Percentiles rank a stretch among this genome's conserved stretches.
These are phyloP conservation scores for Agonopterix arenella DNA, from an alignment of 2,888 invertebrate genomes.

Conservation along the genomic window DNA sequence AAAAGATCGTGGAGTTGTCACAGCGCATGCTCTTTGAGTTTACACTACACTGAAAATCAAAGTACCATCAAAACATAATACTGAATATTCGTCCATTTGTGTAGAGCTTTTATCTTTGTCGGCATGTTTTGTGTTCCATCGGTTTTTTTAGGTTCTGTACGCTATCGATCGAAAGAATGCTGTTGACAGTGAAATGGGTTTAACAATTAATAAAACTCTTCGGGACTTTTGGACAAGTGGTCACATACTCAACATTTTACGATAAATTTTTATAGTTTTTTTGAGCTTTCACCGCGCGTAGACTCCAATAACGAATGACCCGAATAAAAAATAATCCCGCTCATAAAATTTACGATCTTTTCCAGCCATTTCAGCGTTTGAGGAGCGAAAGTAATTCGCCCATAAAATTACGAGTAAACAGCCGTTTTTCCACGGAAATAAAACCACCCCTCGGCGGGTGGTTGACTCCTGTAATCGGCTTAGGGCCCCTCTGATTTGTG, in stretches of 20 bases:
- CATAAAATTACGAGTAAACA: conserved; percentile 74
- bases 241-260: conserved; percentile 42
- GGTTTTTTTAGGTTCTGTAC: conserved; percentile 43
- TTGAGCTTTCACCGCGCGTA: conserved; percentile 14
- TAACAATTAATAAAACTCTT: conserved; percentile 72
- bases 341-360: conserved; percentile 64
- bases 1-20: conserved; percentile 57
- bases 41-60: conserved; percentile 72
- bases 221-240: conserved; percentile 36
- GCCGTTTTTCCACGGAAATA: conserved; percentile 71
- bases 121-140: conserved; percentile 43
- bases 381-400: conserved; percentile 69
- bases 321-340: conserved; percentile 59
- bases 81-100: conserved; percentile 46
- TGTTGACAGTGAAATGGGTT: conserved; percentile 74
- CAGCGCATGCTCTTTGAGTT: conserved; percentile 61
- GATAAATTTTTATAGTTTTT: conserved; percentile 21
- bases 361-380: conserved; percentile 63
- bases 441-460: conserved; percentile 52
- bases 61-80: conserved; percentile 63
- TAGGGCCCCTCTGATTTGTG: conserved; percentile 53
- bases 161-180: conserved; percentile 67
- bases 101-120: conserved; percentile 57
- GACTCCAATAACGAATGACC: conserved; percentile 48
- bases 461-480: conserved; percentile 74